A percentile compares a stretch with the other conserved stretches of the same genome.
These are phyloP conservation scores for Clarias fuscus DNA, from an alignment of 2,797 vertebrate species.

Conservation along the genomic window DNA sequence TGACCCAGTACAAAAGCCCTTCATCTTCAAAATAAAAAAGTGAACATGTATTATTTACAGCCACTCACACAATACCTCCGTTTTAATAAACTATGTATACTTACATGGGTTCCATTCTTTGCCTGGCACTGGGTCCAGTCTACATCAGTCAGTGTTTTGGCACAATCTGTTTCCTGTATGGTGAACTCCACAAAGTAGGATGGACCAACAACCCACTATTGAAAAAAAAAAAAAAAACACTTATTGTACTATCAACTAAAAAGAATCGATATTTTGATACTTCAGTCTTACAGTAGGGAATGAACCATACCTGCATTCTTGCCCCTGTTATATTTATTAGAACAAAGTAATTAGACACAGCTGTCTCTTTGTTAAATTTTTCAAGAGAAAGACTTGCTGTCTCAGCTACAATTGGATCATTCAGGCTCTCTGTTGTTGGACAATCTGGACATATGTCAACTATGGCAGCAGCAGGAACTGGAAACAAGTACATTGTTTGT, in stretches of 20 bases:
- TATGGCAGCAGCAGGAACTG: constrained; percentile 63
- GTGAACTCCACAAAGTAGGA: constrained; percentile 72
- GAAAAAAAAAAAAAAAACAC: background rate
- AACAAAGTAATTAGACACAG: constrained; percentile 61
- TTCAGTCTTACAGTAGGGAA: background rate
- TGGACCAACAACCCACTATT: constrained; percentile 65
- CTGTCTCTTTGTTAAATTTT: constrained; percentile 68
- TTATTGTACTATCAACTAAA: background rate
- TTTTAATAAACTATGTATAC: constrained; percentile 44
- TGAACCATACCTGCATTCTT: constrained; percentile 65
- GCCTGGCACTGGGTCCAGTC: constrained; percentile 57
- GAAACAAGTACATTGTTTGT: constrained; percentile 31
- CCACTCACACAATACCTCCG: background rate
- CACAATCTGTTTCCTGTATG: constrained; percentile 69
- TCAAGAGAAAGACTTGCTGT: constrained; percentile 65
- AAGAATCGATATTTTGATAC: background rate
- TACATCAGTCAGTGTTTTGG: constrained; percentile 48
- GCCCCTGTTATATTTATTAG: constrained; percentile 68
- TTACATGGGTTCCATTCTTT: constrained; percentile 69
- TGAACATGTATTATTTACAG: background rate
- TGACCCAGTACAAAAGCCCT: constrained; percentile 67
- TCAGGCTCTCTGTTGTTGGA: constrained; percentile 59
- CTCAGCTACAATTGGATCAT: constrained; percentile 63
- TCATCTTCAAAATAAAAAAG: constrained; percentile 53
- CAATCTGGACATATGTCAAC: constrained; percentile 66